Base-by-base conservation (phyloP, 1,140 invertebrate genomes). In the Diploscapter pachys region DNA sequence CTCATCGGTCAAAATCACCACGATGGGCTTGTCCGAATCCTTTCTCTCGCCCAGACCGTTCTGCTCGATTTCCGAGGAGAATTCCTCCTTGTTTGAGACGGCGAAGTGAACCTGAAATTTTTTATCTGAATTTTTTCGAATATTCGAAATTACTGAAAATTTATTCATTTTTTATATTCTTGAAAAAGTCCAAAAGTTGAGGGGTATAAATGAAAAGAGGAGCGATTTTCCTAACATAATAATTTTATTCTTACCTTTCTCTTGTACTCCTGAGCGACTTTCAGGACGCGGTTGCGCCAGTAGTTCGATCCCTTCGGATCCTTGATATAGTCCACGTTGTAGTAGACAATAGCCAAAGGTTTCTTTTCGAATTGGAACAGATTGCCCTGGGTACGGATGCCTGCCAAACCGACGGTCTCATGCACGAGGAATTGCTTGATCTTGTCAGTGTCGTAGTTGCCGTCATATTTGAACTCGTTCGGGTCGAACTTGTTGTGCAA, bases 261-360 rank as follows among this genome's bases (percentile, higher is more conserved):
- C 61, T 89, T 89, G 86, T 91, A 92, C 70, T 93, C 91, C 85
- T 96, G 92, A 73, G 93, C 95, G 61, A 97, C 93, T 89, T 98
- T 97, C 72, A 96, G 88, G 53, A 97, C 90, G 79, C 94, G 90
- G 88, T 99, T 99, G 82, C 96, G 91, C 95, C 96, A 99, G 88
- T 99, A 99, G 87, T 99, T 98, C n/a, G 96, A 98, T 59, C 94
- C 91, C 87, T 99, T 99, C 6, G 92, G 89, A 87, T 99, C 98
- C 87, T 97, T 98, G 0, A 92, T 90, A 84, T 98, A 99, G 87
- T 99, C 96, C 5, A 99, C 94, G 85, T 89, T 90, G 86, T 92
- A 99, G 86, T 95, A 98, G 50, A 92, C 95, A 75, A 95, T 91
- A 56, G 98, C 89, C 66, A 96, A 84, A 3, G 96, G 79, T 62